phyloP scores from a whole-genome alignment of 2,888 invertebrate species.

The Epinotia bilunana region DNA sequence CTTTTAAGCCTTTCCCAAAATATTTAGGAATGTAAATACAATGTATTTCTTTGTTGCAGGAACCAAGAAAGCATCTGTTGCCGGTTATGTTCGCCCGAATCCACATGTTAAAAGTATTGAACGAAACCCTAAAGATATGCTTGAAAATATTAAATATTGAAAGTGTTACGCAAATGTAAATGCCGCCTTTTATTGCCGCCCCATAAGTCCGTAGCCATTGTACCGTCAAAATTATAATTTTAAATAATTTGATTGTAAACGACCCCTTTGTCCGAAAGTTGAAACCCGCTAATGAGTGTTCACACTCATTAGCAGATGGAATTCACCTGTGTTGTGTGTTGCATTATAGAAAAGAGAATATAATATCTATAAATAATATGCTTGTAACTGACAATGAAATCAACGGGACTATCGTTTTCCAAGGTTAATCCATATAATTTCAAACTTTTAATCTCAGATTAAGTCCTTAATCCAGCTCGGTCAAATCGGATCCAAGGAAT shows the following conservation, averaged over 20 bases:
- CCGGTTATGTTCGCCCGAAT: slow-evolving; percentile 88
- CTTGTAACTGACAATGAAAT: background rate
- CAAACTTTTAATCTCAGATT: background rate
- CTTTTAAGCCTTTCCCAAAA: background rate
- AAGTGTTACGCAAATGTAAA: slow-evolving; percentile 88
- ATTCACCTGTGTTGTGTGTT: slow-evolving; percentile 30
- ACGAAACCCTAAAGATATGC: slow-evolving; percentile 86
- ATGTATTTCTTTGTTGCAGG: slow-evolving; percentile 79
- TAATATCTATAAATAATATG: background rate
- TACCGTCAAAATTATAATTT: slow-evolving; percentile 34
- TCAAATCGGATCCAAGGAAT: background rate
- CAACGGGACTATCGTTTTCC: background rate
- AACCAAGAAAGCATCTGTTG: slow-evolving; percentile 87
- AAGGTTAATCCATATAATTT: background rate
- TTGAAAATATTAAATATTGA: slow-evolving; percentile 87
- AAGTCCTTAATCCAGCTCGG: background rate
- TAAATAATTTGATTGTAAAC: slow-evolving; percentile 38
- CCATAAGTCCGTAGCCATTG: slow-evolving; percentile 26
- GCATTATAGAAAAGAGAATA: background rate
- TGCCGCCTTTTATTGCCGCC: slow-evolving; percentile 36
- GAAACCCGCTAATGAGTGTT: slow-evolving; percentile 37
- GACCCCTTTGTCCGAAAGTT: slow-evolving; percentile 31
- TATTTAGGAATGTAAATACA: background rate
- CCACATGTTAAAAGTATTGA: slow-evolving; percentile 86
- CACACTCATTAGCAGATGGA: slow-evolving; percentile 36